Base-by-base conservation (phyloP, 2,797 vertebrate species). In the Ptychadena robeensis region DNA sequence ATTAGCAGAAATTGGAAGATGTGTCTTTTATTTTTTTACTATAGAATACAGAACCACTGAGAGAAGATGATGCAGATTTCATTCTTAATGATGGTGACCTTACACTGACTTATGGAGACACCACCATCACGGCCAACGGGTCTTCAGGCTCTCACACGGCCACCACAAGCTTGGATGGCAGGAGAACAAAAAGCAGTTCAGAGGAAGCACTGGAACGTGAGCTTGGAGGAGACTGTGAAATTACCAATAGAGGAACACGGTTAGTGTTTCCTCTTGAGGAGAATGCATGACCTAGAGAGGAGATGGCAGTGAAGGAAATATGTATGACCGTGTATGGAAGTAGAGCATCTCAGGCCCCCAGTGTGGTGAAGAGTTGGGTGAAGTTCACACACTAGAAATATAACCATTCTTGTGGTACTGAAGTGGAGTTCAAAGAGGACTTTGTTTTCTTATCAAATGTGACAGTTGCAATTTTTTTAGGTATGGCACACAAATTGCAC, bases 211-310 rank as follows among this genome's bases (percentile, higher is more conserved):
- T 98, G 88, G 97, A 98, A 90, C 91, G 77, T 25, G 97, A 98
- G 91, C 93, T 96, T 88, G 97, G 96, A 93, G 92, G 93, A 9
- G 96, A 97, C 80, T 96, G 95, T 86, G 97, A 97, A 88, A 86
- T 96, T 85, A 93, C 97, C 76, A 97, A 91, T 90, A 93, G 97
- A 15, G 97, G 98, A 53, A 99, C 97, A 0, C 94, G 95, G 57
- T 93, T 99, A 68, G 97, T 99, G 79, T 98, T 99, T 92, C 97
- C 98, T 87, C 93, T 98, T 63, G 96, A 97, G 89, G 97, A 98
- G 87, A 94, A 96, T 68, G 91, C 94, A 83, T 98, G 95, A 98
- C 86, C 83, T 82, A 67, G 28, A 53, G 25, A 7, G 15, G n/a
- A 59, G 68, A 86, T 73, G 83, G 82, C 82, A 69, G 79, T 80